These are phyloP conservation scores for Yoshiicerus persimilis DNA, from an alignment of 1,140 invertebrate species.

Conservation along the genomic window DNA sequence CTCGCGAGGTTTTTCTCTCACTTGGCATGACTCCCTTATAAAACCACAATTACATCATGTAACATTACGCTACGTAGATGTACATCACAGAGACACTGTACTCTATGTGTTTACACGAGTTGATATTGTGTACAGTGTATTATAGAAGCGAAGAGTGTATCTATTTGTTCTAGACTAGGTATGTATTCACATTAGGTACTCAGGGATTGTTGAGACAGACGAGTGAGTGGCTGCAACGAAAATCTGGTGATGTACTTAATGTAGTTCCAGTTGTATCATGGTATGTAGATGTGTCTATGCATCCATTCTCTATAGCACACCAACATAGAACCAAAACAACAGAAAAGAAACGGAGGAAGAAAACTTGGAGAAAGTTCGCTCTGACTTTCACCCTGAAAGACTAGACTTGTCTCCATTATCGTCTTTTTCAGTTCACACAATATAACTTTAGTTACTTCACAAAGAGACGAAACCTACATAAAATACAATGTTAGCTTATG, in stretches of 20 bases:
- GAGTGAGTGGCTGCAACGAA: background rate
- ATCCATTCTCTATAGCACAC: background rate
- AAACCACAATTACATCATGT: background rate
- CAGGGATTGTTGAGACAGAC: background rate
- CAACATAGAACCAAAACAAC: background rate
- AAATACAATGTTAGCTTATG: background rate
- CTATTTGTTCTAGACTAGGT: background rate
- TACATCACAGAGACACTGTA: background rate
- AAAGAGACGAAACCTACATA: background rate
- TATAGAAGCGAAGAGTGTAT: too few species aligned
- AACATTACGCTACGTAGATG: background rate
- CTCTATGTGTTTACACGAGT: background rate
- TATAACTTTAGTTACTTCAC: background rate
- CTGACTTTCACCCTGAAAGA: background rate
- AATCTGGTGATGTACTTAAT: background rate
- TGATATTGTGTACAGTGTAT: too few species aligned
- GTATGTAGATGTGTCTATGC: background rate
- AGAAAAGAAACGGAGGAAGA: background rate
- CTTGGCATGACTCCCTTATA: background rate
- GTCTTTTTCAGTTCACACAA: background rate
- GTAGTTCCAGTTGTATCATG: background rate
- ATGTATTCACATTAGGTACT: background rate
- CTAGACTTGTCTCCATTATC: background rate
- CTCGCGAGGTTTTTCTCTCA: background rate
- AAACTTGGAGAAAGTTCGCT: background rate